Conservation (phyloP, 2,113 vertebrate species). For the Nansenia antarctica region DNA sequence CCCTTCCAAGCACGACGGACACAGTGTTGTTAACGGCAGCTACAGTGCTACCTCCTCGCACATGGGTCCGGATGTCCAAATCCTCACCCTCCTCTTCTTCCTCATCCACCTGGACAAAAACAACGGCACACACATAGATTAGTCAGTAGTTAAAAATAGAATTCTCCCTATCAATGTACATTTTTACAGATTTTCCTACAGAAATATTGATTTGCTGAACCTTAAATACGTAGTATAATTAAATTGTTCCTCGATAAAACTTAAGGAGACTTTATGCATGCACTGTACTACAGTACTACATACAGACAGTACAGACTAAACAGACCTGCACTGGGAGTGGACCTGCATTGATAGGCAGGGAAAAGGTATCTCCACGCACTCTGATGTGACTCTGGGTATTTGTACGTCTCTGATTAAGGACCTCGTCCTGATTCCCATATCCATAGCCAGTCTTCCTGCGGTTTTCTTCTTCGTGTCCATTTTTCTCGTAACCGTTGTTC, state of each 20-base stretch:
- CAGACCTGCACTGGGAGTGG: slow-evolving; percentile 63
- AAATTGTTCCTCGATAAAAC: neutral
- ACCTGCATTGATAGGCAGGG: slow-evolving; percentile 65
- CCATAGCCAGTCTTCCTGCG: slow-evolving; percentile 17
- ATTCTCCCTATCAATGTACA: too few species aligned
- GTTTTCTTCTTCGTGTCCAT: slow-evolving; percentile 38
- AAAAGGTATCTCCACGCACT: slow-evolving; percentile 60
- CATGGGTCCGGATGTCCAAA: slow-evolving; percentile 59
- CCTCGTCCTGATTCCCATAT: slow-evolving; percentile 46
- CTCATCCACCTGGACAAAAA: slow-evolving; percentile 54
- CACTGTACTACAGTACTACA: neutral
- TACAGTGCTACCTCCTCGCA: slow-evolving; percentile 47
- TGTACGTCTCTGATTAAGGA: slow-evolving; percentile 42
- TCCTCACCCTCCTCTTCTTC: slow-evolving; percentile 74
- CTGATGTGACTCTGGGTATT: slow-evolving; percentile 34
- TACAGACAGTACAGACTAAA: neutral
- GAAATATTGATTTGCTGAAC: neutral
- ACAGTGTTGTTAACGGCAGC: slow-evolving; percentile 52
- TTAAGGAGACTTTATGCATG: neutral
- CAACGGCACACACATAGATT: neutral
- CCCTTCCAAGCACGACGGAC: slow-evolving; percentile 35
- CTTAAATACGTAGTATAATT: neutral
- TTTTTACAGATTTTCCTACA: neutral
- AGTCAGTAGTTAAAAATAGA: neutral
- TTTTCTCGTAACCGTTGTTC: too few species aligned